Evolutionary conservation across 2,888 invertebrate genomes (phyloP).

Genomic region (Erebia palarica): DNA sequence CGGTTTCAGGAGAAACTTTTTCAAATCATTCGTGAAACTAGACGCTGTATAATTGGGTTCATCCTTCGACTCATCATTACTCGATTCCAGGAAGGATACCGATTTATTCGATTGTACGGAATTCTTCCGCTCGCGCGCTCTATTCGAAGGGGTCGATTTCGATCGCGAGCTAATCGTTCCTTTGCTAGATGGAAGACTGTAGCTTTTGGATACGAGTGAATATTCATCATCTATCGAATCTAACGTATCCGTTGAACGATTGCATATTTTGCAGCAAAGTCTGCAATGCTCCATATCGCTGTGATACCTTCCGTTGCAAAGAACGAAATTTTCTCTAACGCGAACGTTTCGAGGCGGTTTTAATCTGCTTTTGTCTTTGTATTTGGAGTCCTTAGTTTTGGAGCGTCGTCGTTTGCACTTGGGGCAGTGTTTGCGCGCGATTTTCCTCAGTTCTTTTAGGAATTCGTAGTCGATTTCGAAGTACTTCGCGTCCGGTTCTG

Average conservation of each 20-base stretch:
- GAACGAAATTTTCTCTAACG: conserved; percentile 58
- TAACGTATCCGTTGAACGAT: conserved; percentile 67
- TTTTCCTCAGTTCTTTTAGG: conserved; percentile 69
- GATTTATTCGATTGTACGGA: conserved; percentile 78
- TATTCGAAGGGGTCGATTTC: conserved; percentile 50
- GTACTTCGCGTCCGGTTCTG: conserved; percentile 77
- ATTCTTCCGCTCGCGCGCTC: conserved; percentile 61
- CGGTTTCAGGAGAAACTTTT: conserved; percentile 74
- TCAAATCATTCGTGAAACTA: conserved; percentile 78
- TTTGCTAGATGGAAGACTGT: conserved; percentile 56
- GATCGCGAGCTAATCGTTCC: conserved; percentile 48
- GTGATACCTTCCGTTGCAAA: conserved; percentile 70
- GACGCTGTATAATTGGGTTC: conserved; percentile 78
- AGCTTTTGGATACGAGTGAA: conserved; percentile 66
- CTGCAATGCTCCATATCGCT: conserved; percentile 68
- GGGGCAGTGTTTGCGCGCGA: conserved; percentile 72
- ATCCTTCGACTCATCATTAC: conserved; percentile 70
- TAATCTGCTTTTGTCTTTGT: conserved; percentile 45
- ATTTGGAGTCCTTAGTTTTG: conserved; percentile 45
- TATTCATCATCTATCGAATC: conserved; percentile 72
- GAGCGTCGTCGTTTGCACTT: conserved; percentile 61
- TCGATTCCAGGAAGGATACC: conserved; percentile 75
- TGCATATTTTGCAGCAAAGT: conserved; percentile 68
- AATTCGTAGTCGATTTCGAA: conserved; percentile 80
- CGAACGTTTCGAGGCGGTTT: conserved; percentile 44